These are phyloP conservation scores for Lasioglossum marginatum DNA, from an alignment of 2,888 invertebrate species.

Conservation along the genomic window DNA sequence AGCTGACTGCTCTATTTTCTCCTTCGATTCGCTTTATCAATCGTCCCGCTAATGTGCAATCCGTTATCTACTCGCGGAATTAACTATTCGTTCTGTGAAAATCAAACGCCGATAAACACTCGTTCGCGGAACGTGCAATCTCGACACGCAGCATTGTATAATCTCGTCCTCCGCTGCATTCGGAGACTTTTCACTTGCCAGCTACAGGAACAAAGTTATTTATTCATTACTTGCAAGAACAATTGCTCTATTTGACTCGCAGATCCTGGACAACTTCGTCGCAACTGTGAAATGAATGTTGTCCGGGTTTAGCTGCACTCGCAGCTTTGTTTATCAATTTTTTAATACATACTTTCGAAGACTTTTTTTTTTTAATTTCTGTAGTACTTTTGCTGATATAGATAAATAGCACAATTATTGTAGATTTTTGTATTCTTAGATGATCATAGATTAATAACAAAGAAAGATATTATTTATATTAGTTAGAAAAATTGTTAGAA, in stretches of 20 bases:
- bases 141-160: not conserved
- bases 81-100: conserved; percentile 1
- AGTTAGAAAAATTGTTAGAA: too few species aligned
- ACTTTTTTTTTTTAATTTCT: too few species aligned
- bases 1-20: not conserved
- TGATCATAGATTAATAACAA: too few species aligned
- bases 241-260: not conserved
- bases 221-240: not conserved
- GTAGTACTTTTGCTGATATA: too few species aligned
- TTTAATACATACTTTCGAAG: too few species aligned
- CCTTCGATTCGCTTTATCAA: not conserved
- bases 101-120: not conserved
- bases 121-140: not conserved
- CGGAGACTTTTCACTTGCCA: not conserved
- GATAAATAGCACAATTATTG: too few species aligned
- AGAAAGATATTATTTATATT: too few species aligned
- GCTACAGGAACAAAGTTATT: not conserved
- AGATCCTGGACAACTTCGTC: not conserved
- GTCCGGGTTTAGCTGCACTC: too few species aligned
- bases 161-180: not conserved
- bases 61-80: not conserved
- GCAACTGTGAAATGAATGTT: not conserved
- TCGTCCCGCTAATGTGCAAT: not conserved
- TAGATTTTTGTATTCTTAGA: too few species aligned
- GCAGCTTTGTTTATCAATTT: too few species aligned